Evolutionary conservation across 2,113 vertebrate genomes (phyloP).

Genomic region (Hyperoodon ampullatus): DNA sequence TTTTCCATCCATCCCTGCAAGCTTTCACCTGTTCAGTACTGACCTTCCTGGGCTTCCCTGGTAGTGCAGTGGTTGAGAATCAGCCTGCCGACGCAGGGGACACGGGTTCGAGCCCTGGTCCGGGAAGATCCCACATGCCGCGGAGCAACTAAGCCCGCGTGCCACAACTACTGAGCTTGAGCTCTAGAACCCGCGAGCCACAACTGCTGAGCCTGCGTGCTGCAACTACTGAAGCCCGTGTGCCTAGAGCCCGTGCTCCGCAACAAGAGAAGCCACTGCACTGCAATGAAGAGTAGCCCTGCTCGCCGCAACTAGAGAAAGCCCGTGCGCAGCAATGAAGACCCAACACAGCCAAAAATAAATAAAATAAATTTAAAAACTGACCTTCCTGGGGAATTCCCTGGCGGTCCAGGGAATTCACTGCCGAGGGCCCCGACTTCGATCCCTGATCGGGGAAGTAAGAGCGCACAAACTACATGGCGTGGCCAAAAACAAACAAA

Average conservation of each 20-base stretch:
- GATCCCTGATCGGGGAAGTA: not conserved
- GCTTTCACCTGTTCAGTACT: not conserved
- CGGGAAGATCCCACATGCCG: not conserved
- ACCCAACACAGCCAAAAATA: too few species aligned
- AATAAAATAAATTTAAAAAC: not conserved
- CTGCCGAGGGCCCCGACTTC: not conserved
- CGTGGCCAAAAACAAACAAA: not conserved
- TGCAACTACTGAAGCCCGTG: too few species aligned
- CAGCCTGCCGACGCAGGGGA: not conserved
- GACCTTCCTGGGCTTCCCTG: not conserved
- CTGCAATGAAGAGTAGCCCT: too few species aligned
- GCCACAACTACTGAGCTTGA: too few species aligned
- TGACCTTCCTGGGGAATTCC: not conserved
- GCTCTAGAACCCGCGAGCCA: too few species aligned
- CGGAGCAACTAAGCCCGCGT: too few species aligned
- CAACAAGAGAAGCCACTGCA: too few species aligned
- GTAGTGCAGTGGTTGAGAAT: not conserved
- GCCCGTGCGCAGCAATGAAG: too few species aligned
- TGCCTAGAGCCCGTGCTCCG: too few species aligned
- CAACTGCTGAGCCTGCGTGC: too few species aligned
- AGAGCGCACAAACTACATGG: not conserved
- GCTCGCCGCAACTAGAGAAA: too few species aligned
- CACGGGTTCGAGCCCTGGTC: not conserved
- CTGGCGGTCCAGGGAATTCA: not conserved
- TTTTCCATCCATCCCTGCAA: not conserved